phyloP scores from a whole-genome alignment of 2,113 vertebrate species.

The Perca schrenkii region DNA sequence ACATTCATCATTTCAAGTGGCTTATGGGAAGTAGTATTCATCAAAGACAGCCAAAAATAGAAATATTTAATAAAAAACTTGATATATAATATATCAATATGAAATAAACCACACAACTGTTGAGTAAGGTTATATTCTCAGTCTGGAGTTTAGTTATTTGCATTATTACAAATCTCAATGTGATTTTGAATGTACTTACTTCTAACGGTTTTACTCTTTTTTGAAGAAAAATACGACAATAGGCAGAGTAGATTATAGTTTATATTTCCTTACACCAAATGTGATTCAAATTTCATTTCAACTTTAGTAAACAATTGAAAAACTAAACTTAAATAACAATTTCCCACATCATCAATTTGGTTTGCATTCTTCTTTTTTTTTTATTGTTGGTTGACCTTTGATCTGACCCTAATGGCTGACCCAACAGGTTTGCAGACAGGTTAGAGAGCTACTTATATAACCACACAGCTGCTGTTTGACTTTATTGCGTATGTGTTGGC shows the following conservation, averaged over 20 bases:
- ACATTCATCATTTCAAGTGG: not conserved
- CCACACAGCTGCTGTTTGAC: slow-evolving; percentile 60
- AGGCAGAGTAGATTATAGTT: not conserved
- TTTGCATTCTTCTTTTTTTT: slow-evolving; percentile 7
- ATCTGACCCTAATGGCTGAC: slow-evolving; percentile 4
- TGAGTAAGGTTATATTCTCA: not conserved
- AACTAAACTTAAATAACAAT: not conserved
- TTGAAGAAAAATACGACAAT: not conserved
- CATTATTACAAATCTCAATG: not conserved
- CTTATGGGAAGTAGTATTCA: not conserved
- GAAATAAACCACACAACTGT: not conserved
- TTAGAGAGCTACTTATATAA: slow-evolving; percentile 56
- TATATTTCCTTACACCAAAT: not conserved
- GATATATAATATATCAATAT: not conserved
- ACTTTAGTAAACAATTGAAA: not conserved
- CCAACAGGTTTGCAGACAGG: slow-evolving; percentile 38
- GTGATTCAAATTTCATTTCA: not conserved
- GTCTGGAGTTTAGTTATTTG: not conserved
- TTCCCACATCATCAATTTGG: not conserved
- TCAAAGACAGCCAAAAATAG: not conserved
- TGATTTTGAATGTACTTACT: not conserved
- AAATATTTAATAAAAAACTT: not conserved
- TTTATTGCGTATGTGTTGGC: slow-evolving; percentile 45
- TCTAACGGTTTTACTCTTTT: not conserved
- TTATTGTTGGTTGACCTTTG: slow-evolving; percentile 55